Base-by-base conservation (phyloP, 37 sponge, comb jelly and placozoan genomes). In the Halisarca cf. caerulea region DNA sequence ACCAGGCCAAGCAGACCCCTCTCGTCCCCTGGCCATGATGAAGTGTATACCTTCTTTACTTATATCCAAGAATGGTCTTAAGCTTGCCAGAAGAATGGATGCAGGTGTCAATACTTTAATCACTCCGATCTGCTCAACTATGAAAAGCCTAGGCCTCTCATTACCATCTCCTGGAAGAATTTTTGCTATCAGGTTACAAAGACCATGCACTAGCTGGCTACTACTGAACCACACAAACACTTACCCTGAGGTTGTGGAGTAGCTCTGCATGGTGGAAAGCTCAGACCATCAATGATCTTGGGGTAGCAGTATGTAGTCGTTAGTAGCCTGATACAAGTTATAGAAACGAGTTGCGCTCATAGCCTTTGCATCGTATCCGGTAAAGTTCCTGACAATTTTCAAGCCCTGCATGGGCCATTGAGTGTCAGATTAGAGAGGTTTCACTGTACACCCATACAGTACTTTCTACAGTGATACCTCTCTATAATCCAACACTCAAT, bases 271-370 rank as follows among this genome's bases (percentile, higher is more conserved):
- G 78, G 69, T 9, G 71, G 53, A 32, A 87, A 21, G 20, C 73
- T 70, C 21, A 88, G 88, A 23, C 85, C 84, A 47, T 84, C 57
- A n/a, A 91, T 25, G n/a, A 93, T 89, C 2, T 35, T 14, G 17
- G 93, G 93, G 57, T 93, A 93, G 69, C 93, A 93, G 82, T 93
- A 93, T n/a, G n/a, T n/a, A n/a, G n/a, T n/a, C n/a, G n/a, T n/a
- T n/a, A n/a, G n/a, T n/a, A n/a, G n/a, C n/a, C n/a, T n/a, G n/a
- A n/a, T n/a, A n/a, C n/a, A n/a, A n/a, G n/a, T n/a, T n/a, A n/a
- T n/a, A n/a, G n/a, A n/a, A n/a, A n/a, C n/a, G n/a, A n/a, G n/a
- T n/a, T n/a, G n/a, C n/a, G n/a, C n/a, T n/a, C n/a, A n/a, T n/a
- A n/a, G n/a, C n/a, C n/a, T n/a, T n/a, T n/a, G n/a, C n/a, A n/a